A percentile compares a stretch with the other conserved stretches of the same genome.
These are phyloP conservation scores for Mayetiola destructor DNA, from an alignment of 2,888 invertebrate genomes.

Conservation along the genomic window DNA sequence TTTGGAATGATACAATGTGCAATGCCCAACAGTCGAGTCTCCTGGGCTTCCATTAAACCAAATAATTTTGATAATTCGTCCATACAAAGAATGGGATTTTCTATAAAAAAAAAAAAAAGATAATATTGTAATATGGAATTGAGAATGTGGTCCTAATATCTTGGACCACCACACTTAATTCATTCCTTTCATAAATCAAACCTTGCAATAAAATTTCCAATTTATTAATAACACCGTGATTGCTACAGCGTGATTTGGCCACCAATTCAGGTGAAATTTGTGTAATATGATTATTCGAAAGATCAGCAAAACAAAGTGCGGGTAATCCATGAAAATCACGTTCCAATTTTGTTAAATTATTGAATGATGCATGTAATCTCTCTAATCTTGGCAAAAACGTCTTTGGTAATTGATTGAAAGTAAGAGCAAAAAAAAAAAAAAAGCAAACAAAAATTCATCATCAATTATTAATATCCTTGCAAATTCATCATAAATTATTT, in stretches of 20 bases:
- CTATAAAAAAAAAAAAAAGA: slow-evolving; percentile 36
- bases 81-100: slow-evolving; percentile 69
- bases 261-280: slow-evolving; percentile 59
- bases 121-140: background rate
- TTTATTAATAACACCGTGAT: slow-evolving; percentile 55
- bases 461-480: background rate
- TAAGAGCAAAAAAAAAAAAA: slow-evolving; percentile 15
- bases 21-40: slow-evolving; percentile 55
- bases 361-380: slow-evolving; percentile 60
- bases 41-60: slow-evolving; percentile 52
- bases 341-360: slow-evolving; percentile 57
- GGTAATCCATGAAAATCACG: slow-evolving; percentile 73
- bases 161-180: background rate
- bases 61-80: slow-evolving; percentile 54
- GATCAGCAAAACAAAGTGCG: slow-evolving; percentile 62
- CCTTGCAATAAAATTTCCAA: slow-evolving; percentile 66
- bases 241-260: slow-evolving; percentile 63
- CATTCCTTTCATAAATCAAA: slow-evolving; percentile 30
- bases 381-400: slow-evolving; percentile 63
- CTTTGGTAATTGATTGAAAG: slow-evolving; percentile 35
- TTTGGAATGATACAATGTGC: slow-evolving; percentile 39
- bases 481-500: background rate
- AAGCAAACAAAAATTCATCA: slow-evolving; percentile 5
- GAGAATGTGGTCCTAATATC: too few relatives aligned
- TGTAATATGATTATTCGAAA: slow-evolving; percentile 61